Evolutionary conservation across 2,888 invertebrate species (phyloP).

Genomic region (Tenthredo livida): DNA sequence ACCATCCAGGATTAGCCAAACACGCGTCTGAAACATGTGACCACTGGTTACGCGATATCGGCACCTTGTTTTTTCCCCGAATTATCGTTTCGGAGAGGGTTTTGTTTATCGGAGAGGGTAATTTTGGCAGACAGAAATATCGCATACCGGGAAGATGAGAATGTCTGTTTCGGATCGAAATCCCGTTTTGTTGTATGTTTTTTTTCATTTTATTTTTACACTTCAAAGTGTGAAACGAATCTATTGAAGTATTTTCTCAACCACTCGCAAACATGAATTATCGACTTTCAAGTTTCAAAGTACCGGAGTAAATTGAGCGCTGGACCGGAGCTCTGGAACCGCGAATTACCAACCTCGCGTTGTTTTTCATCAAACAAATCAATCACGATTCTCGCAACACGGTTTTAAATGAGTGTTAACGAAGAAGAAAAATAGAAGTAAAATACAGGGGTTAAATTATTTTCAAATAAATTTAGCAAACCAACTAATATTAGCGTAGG

Average conservation of each 20-base stretch:
- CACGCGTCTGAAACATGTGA: constrained; percentile 55
- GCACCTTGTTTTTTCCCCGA: not conserved
- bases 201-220: not conserved
- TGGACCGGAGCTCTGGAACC: not conserved
- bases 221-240: not conserved
- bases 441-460: not conserved
- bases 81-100: not conserved
- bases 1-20: constrained; percentile 41
- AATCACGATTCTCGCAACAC: constrained; percentile 21
- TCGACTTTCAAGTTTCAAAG: constrained; percentile 20
- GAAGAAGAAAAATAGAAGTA: not conserved
- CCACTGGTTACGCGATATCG: constrained; percentile 48
- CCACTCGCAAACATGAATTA: constrained; percentile 26
- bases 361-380: constrained; percentile 29
- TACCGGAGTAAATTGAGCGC: not conserved
- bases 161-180: not conserved
- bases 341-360: constrained; percentile 4
- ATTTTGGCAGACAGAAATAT: not conserved
- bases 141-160: not conserved
- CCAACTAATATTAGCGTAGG: not conserved
- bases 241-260: constrained; percentile 14
- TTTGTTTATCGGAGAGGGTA: not conserved
- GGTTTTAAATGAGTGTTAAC: not conserved
- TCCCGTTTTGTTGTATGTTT: not conserved
- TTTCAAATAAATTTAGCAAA: not conserved